Conservation (phyloP, 2,888 invertebrate genomes). For the Odontothrips loti region DNA sequence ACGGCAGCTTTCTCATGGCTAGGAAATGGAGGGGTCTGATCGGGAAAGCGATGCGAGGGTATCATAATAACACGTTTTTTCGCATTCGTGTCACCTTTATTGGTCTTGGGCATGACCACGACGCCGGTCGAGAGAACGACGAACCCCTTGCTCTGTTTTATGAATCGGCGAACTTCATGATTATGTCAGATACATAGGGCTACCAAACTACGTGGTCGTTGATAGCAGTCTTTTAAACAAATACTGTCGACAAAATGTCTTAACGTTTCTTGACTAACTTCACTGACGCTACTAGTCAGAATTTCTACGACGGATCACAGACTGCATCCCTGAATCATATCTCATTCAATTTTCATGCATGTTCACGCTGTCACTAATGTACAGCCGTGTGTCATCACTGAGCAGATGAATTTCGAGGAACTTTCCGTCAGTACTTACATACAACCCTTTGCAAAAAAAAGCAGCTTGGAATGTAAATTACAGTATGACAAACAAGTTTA, state of each 20-base stretch:
- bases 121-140: too few relatives aligned
- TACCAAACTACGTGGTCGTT: neutral
- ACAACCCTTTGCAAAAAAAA: neutral
- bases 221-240: neutral
- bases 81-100: too few relatives aligned
- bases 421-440: neutral
- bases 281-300: neutral
- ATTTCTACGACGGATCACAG: conserved; percentile 15
- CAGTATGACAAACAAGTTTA: neutral
- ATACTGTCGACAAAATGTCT: neutral
- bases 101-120: too few relatives aligned
- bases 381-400: neutral
- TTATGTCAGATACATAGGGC: neutral
- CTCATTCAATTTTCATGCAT: too few relatives aligned
- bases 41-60: too few relatives aligned
- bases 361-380: neutral
- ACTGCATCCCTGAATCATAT: neutral
- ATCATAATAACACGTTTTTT: too few relatives aligned
- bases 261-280: neutral
- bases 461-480: neutral
- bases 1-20: neutral
- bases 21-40: too few relatives aligned
- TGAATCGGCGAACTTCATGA: too few relatives aligned
- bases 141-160: too few relatives aligned
- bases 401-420: neutral